These are phyloP conservation scores for Diadophis punctatus DNA, from an alignment of 2,113 vertebrate genomes.

Conservation along the genomic window DNA sequence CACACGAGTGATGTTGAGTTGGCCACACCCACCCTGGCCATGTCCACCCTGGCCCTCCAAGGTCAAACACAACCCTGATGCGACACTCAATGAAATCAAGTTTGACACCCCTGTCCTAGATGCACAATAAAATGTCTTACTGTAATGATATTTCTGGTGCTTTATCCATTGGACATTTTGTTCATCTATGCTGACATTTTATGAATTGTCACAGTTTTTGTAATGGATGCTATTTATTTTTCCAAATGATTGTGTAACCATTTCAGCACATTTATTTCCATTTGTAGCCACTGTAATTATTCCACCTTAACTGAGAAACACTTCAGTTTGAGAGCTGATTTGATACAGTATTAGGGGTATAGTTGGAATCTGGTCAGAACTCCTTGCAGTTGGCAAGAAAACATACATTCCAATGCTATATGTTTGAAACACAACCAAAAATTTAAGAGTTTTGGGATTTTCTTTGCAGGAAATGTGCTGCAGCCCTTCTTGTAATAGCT, in stretches of 20 bases:
- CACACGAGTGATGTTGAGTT: too few relatives aligned
- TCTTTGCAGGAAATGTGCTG: not conserved
- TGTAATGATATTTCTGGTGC: not conserved
- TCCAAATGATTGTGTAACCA: not conserved
- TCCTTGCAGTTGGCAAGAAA: not conserved
- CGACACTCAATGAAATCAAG: too few relatives aligned
- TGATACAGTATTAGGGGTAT: not conserved
- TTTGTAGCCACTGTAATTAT: not conserved
- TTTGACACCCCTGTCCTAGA: too few relatives aligned
- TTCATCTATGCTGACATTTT: not conserved
- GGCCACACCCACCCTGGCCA: too few relatives aligned
- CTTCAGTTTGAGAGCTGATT: accelerated
- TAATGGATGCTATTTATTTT: not conserved
- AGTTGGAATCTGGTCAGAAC: not conserved
- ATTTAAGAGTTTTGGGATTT: not conserved
- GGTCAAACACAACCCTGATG: too few relatives aligned
- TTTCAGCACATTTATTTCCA: not conserved
- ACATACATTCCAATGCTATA: not conserved
- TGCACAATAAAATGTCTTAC: not conserved
- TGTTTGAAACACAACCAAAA: slow-evolving; percentile 15
- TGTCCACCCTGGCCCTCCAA: too few relatives aligned
- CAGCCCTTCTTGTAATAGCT: not conserved
- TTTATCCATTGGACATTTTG: not conserved
- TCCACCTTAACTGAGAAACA: not conserved
- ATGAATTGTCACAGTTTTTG: not conserved